These are phyloP conservation scores for Gymnarchus niloticus DNA, from an alignment of 2,113 vertebrate genomes.

Conservation along the genomic window DNA sequence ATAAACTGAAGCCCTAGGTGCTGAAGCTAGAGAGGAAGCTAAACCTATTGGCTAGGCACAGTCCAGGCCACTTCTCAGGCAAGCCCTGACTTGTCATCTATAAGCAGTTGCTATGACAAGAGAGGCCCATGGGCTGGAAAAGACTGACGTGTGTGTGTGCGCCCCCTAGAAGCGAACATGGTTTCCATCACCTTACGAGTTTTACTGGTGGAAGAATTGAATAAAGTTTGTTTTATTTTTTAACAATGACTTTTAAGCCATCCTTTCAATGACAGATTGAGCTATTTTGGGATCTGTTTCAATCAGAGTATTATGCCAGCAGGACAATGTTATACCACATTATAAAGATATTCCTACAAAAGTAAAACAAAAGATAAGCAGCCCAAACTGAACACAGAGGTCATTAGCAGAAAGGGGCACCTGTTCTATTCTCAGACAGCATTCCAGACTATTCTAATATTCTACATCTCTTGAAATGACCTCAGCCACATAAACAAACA, in stretches of 20 bases:
- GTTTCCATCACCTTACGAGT: neutral
- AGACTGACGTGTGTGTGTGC: neutral
- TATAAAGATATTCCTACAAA: neutral
- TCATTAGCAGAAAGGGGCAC: neutral
- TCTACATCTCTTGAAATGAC: neutral
- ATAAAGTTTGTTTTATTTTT: neutral
- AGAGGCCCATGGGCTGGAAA: constrained; percentile 25
- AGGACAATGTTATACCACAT: neutral
- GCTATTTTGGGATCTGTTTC: neutral
- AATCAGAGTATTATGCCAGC: neutral
- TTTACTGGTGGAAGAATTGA: neutral
- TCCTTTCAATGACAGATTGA: neutral
- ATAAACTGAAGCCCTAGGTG: neutral
- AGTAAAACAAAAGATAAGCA: neutral
- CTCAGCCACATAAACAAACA: neutral
- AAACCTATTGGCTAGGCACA: constrained; percentile 15
- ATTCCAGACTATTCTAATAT: neutral
- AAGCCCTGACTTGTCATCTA: constrained; percentile 49
- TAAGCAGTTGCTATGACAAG: constrained; percentile 45
- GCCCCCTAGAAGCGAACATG: neutral
- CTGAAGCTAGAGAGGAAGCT: neutral
- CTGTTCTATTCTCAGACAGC: too few species aligned
- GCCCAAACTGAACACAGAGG: neutral
- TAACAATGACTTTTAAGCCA: neutral
- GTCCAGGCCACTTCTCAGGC: constrained; percentile 32